These are phyloP conservation scores for Chaetura pelagica DNA, from an alignment of 2,113 vertebrate genomes.

Conservation along the genomic window DNA sequence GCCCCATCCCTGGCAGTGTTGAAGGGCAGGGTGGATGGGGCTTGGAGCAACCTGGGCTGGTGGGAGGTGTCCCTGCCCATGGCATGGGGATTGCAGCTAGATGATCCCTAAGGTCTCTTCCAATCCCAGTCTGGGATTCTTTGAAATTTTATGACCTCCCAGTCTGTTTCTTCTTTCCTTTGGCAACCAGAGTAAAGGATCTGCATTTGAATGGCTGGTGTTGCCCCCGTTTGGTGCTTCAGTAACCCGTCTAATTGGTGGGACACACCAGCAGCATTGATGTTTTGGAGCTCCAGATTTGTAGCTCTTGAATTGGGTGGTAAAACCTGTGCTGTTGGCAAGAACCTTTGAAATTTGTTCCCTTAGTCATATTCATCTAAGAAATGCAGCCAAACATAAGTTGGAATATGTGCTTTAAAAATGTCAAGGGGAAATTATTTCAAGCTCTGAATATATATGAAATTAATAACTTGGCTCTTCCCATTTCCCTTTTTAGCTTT, in stretches of 20 bases:
- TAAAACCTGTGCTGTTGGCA: background rate
- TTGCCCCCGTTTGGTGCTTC: background rate
- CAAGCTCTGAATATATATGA: conserved; percentile 31
- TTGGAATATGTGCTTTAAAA: conserved; percentile 60
- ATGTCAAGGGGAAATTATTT: conserved; percentile 74
- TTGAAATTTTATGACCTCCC: background rate
- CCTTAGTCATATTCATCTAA: conserved; percentile 12
- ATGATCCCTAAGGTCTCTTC: no score
- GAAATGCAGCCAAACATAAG: conserved; percentile 31
- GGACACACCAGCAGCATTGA: background rate
- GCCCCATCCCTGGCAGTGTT: no score
- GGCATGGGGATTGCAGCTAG: no score
- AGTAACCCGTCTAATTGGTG: background rate
- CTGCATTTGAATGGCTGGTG: background rate
- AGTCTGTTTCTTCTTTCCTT: background rate
- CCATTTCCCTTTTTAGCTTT: conserved; percentile 41
- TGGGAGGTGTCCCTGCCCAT: no score
- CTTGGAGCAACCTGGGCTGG: no score
- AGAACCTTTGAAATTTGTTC: background rate
- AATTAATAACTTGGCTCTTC: conserved; percentile 54
- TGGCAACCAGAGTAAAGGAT: background rate
- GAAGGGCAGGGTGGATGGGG: no score
- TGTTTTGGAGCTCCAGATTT: background rate
- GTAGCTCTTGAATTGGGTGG: background rate
- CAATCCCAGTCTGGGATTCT: no score